Evolutionary conservation across 2,888 invertebrate species (phyloP).

Genomic region (Xiphydria camelus): DNA sequence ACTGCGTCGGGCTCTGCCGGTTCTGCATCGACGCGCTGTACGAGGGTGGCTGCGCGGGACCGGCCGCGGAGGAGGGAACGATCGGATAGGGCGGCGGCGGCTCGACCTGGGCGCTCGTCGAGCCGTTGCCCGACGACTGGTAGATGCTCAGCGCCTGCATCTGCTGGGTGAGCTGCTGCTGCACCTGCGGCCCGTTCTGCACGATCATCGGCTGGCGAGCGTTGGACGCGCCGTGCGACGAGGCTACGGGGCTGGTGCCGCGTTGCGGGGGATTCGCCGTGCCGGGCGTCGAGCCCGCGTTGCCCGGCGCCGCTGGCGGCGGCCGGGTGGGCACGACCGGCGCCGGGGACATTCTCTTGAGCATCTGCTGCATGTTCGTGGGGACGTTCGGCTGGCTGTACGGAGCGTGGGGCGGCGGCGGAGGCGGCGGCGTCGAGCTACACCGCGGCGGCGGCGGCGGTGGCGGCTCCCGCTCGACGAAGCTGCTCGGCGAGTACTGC

Average conservation of each 20-base stretch:
- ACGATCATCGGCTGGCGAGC: conserved; percentile 79
- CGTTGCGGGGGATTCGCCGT: conserved; percentile 63
- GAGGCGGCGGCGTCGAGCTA: conserved; percentile 70
- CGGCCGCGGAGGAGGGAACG: conserved; percentile 61
- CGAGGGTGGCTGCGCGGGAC: conserved; percentile 79
- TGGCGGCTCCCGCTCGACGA: conserved; percentile 64
- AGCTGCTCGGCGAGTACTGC: conserved; percentile 72
- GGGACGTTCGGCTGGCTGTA: conserved; percentile 64
- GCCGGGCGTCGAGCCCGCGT: conserved; percentile 44
- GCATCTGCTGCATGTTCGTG: conserved; percentile 70
- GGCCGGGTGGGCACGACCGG: conserved; percentile 71
- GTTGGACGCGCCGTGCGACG: conserved; percentile 55
- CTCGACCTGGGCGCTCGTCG: conserved; percentile 50
- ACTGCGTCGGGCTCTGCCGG: conserved; percentile 83
- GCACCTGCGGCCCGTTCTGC: conserved; percentile 78
- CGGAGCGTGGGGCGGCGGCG: conserved; percentile 62
- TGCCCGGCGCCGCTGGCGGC: conserved; percentile 65
- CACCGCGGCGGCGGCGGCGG: conserved; percentile 78
- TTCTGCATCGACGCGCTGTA: conserved; percentile 86
- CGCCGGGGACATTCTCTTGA: conserved; percentile 78
- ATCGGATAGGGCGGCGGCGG: conserved; percentile 63
- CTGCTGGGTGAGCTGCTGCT: conserved; percentile 85
- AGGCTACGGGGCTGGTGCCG: conserved; percentile 74
- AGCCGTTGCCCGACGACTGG: conserved; percentile 61
- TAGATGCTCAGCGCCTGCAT: conserved; percentile 84